Conservation (phyloP, 2,888 invertebrate species). For the Nomada fucata region DNA sequence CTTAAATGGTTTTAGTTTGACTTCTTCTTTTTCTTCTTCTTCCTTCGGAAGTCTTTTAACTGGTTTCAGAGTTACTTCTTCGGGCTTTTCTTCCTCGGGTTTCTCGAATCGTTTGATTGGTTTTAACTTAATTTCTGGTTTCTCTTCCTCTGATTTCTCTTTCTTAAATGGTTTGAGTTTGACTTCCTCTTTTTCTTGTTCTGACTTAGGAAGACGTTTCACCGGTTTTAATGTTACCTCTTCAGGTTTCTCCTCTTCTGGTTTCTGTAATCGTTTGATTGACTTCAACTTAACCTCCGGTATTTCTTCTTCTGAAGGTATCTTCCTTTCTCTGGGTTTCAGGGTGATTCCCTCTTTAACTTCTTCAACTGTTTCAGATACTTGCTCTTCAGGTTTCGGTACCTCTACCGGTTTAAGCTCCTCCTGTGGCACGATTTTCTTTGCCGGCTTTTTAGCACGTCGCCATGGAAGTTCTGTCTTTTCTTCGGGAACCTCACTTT, state of each 20-base stretch:
- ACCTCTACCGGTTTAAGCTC: slow-evolving; percentile 68
- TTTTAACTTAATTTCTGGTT: slow-evolving; percentile 81
- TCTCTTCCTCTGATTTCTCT: slow-evolving; percentile 75
- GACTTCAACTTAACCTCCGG: slow-evolving; percentile 77
- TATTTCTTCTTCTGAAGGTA: slow-evolving; percentile 61
- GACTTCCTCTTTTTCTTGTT: slow-evolving; percentile 74
- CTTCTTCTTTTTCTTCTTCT: slow-evolving; percentile 57
- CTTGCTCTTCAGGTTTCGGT: slow-evolving; percentile 63
- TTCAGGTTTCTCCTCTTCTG: slow-evolving; percentile 64
- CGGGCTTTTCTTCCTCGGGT: slow-evolving; percentile 64
- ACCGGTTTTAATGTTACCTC: slow-evolving; percentile 75
- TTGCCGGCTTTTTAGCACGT: slow-evolving; percentile 60
- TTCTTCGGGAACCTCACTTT: slow-evolving; percentile 43
- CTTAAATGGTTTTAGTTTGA: slow-evolving; percentile 72
- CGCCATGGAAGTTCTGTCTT: slow-evolving; percentile 70
- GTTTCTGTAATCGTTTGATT: slow-evolving; percentile 58
- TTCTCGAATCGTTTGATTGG: slow-evolving; percentile 63
- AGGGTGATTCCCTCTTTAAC: slow-evolving; percentile 66
- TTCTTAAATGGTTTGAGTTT: slow-evolving; percentile 76
- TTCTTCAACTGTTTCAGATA: slow-evolving; percentile 50
- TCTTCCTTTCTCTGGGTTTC: slow-evolving; percentile 53
- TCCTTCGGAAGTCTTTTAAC: slow-evolving; percentile 57
- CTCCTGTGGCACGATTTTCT: slow-evolving; percentile 26
- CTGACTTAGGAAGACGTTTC: slow-evolving; percentile 70
- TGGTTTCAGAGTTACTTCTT: slow-evolving; percentile 69